Conservation (phyloP, 2,797 vertebrate genomes). For the Chaetodon trifasciatus region DNA sequence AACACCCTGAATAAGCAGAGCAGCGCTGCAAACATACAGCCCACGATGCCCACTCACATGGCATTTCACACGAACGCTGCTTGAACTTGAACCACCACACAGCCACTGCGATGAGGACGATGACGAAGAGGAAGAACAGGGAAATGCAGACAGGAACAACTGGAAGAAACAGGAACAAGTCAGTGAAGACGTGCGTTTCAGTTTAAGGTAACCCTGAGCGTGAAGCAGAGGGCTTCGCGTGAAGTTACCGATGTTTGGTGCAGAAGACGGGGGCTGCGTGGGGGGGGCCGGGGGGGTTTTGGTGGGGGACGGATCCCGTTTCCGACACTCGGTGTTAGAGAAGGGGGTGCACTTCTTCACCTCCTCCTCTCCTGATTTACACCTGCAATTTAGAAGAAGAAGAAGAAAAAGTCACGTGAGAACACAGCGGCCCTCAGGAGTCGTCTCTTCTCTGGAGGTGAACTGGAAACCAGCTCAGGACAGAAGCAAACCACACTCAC, state of each 20-base stretch:
- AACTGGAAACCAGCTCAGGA: neutral
- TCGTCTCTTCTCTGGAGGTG: no score
- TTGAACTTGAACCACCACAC: constrained; percentile 66
- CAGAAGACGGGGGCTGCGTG: constrained; percentile 3
- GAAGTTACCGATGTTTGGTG: constrained; percentile 49
- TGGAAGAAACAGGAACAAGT: constrained; percentile 27
- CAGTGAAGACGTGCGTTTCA: neutral
- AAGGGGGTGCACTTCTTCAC: constrained; percentile 79
- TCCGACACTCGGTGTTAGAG: constrained; percentile 83
- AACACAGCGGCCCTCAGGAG: neutral
- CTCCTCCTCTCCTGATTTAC: constrained; percentile 83
- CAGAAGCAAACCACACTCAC: constrained; percentile 63
- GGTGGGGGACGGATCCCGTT: constrained; percentile 55
- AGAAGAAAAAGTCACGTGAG: neutral
- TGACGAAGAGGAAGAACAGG: constrained; percentile 14
- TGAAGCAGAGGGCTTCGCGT: neutral
- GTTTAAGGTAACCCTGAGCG: fast-evolving
- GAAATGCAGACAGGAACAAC: constrained; percentile 43
- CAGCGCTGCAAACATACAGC: neutral
- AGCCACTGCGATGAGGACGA: neutral
- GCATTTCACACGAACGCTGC: constrained; percentile 53
- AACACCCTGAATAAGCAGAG: neutral
- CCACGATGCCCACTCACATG: constrained; percentile 69
- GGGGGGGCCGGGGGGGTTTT: constrained; percentile 3
- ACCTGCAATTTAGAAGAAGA: constrained; percentile 65